Percentiles rank a stretch among this genome's conserved stretches.
These are phyloP conservation scores for Hippoglossus stenolepis DNA, from an alignment of 2,113 vertebrate genomes.

Conservation along the genomic window DNA sequence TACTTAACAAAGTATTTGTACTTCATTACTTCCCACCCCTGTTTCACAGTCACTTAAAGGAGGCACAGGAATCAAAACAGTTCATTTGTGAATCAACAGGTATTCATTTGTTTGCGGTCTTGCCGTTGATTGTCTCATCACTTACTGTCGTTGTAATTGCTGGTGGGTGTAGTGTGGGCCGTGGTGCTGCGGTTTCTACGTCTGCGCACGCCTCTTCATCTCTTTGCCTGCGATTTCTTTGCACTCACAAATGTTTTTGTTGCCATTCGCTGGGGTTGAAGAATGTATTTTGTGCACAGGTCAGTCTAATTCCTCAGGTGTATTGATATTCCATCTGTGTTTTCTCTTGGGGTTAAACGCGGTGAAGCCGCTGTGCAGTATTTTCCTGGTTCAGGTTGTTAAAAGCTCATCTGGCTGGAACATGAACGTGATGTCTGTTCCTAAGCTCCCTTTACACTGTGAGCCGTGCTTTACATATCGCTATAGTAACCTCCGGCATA, in stretches of 20 bases:
- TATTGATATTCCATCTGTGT: not conserved
- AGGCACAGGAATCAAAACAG: not conserved
- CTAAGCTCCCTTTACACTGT: not conserved
- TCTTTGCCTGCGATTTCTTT: no score
- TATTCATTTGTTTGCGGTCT: not conserved
- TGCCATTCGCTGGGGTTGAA: not conserved
- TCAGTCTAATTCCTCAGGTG: not conserved
- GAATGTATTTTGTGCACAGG: not conserved
- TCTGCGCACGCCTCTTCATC: no score
- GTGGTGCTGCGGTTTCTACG: no score
- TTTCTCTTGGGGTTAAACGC: not conserved
- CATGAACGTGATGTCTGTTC: not conserved
- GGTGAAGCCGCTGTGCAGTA: not conserved
- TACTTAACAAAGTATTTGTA: no score
- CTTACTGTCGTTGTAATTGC: not conserved
- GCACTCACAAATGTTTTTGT: not conserved
- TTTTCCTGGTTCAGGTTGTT: constrained; percentile 5
- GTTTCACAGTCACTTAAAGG: no score
- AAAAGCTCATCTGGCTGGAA: not conserved
- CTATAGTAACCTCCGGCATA: not conserved
- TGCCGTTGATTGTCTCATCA: not conserved
- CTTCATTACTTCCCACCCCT: no score
- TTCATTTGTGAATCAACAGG: not conserved
- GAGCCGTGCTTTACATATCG: not conserved
- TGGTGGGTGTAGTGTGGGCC: not conserved